Base-by-base conservation (phyloP, 1,140 invertebrate genomes). In the Brachionus asplanchnoidis region DNA sequence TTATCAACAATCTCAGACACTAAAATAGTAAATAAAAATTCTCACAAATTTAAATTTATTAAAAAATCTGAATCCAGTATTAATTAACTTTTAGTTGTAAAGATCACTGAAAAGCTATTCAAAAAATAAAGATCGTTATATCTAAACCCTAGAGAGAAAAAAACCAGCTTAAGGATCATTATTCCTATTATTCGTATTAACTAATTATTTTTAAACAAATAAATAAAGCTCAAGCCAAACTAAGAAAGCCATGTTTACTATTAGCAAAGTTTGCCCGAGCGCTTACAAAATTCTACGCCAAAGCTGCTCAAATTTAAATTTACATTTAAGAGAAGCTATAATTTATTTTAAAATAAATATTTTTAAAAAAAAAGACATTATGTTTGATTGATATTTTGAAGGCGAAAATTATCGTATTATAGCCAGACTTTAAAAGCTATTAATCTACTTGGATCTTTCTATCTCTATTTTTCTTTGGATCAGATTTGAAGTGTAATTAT, bases 321-420 rank as follows among this genome's bases (percentile, higher is more conserved):
- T 60, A 60, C 53, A 60, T 60, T 60, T 20, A 20, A 20, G 8
- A 6, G 8, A 60, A 20, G 17, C 53, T 20, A 11, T 60, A 60
- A 60, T 60, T 60, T 60, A 60, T 60, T 60, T 60, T 60, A 60
- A 60, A 60, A 60, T 60, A 60, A 60, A 60, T 60, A 60, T 60
- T 60, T 53, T 46, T 53, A n/a, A 1, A 56, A 60, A 60, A 60
- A 60, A 60, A 60, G 6, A 60, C 53, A 60, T 60, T 60, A 60
- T 20, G 53, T 60, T 60, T 60, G 53, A 60, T 60, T 60, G 53
- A 60, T 60, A 60, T 60, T 60, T 20, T 60, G n/a, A 20, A 60
- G 53, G 53, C 53, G 53, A 60, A 60, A 60, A 60, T 60, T 60
- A 26, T 60, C 20, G 17, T 60, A 60, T 60, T 60, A 60, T 20